Percentiles rank a stretch among this genome's conserved stretches.
Evolutionary conservation across 2,797 vertebrate species (phyloP).

Genomic region (Chromis chromis): DNA sequence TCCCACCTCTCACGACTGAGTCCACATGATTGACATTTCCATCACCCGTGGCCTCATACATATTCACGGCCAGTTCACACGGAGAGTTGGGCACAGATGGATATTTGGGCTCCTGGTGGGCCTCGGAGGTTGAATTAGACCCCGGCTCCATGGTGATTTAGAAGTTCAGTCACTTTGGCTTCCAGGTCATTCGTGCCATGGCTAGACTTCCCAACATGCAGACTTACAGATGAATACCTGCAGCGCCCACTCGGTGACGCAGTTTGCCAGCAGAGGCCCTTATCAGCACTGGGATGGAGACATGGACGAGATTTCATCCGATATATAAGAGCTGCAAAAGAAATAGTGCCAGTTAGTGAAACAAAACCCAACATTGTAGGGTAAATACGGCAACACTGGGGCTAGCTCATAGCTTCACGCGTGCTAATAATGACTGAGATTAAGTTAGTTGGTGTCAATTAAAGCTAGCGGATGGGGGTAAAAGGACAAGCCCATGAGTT

Average conservation of each 20-base stretch:
- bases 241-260: conserved; percentile 85
- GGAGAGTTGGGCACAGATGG: conserved; percentile 72
- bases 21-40: conserved; percentile 78
- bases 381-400: not conserved
- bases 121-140: conserved; percentile 70
- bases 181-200: conserved; percentile 80
- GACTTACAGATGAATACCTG: conserved; percentile 78
- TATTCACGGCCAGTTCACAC: conserved; percentile 67
- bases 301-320: conserved; percentile 65
- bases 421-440: not conserved
- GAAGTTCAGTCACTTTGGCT: conserved; percentile 69
- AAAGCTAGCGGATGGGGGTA: conserved; percentile 35
- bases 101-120: conserved; percentile 65
- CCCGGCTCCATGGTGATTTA: conserved; percentile 83
- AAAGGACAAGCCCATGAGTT: conserved; percentile 34
- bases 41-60: conserved; percentile 73
- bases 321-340: conserved; percentile 60
- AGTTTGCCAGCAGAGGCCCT: conserved; percentile 80
- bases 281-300: conserved; percentile 60
- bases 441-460: conserved; percentile 8
- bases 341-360: conserved; percentile 40
- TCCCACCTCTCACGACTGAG: conserved; percentile 79
- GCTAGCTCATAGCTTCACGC: too few species aligned
- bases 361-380: not conserved
- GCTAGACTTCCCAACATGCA: conserved; percentile 75